Evolutionary conservation across 2,888 invertebrate genomes (phyloP).

Genomic region (Platycnemis pennipes): DNA sequence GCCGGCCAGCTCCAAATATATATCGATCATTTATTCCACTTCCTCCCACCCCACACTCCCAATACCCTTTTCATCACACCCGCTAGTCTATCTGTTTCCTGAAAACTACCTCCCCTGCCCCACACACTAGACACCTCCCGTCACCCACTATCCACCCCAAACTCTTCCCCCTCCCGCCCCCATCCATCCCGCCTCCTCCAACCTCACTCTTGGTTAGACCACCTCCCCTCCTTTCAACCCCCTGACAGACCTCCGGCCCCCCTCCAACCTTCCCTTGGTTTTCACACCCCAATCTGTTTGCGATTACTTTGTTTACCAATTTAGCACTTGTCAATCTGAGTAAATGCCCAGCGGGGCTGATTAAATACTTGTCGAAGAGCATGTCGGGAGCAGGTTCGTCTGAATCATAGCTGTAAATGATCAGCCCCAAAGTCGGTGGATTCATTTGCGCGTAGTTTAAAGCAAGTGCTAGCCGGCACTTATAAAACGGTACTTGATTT

Average conservation of each 20-base stretch:
- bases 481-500: not conserved
- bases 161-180: not conserved
- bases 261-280: not conserved
- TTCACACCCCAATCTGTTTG: slow-evolving; percentile 32
- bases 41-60: not conserved
- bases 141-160: not conserved
- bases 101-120: not conserved
- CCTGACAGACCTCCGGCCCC: not conserved
- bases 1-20: slow-evolving; percentile 57
- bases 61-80: not conserved
- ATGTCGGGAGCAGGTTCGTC: not conserved
- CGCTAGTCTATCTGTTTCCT: not conserved
- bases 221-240: not conserved
- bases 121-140: not conserved
- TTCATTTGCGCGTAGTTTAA: not conserved
- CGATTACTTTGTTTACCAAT: slow-evolving; percentile 34
- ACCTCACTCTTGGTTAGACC: not conserved
- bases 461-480: not conserved
- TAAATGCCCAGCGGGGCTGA: not conserved
- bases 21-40: slow-evolving; percentile 28
- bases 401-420: not conserved
- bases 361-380: slow-evolving; percentile 15
- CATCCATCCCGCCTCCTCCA: not conserved
- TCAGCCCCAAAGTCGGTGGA: not conserved
- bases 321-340: slow-evolving; percentile 28